These are phyloP conservation scores for Ephydatia muelleri DNA, from an alignment of 37 sponge, comb jelly and placozoan species.

Conservation along the genomic window DNA sequence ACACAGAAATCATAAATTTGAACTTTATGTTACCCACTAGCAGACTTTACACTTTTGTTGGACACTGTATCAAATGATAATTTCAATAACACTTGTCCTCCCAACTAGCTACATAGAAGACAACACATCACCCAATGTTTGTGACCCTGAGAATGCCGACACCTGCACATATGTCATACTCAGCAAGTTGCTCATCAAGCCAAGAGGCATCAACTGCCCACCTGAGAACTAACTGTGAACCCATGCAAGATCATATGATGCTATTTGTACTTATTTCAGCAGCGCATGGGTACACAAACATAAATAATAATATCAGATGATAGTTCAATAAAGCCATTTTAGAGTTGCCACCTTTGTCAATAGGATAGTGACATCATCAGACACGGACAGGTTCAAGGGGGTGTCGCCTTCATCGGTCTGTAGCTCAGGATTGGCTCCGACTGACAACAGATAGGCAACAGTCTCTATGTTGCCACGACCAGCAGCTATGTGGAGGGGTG, in stretches of 20 bases:
- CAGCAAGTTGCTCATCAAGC: conserved; percentile 56
- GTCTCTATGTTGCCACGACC: conserved; percentile 61
- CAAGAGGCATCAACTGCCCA: background rate
- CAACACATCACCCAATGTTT: conserved; percentile 55
- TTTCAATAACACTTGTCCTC: background rate
- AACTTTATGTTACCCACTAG: too few relatives aligned
- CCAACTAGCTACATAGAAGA: conserved; percentile 65
- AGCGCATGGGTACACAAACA: background rate
- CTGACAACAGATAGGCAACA: conserved; percentile 65
- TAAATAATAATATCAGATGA: background rate
- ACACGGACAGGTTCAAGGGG: conserved; percentile 57
- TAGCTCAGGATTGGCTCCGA: conserved; percentile 72
- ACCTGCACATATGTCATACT: conserved; percentile 73
- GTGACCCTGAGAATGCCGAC: conserved; percentile 65
- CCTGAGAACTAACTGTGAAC: conserved; percentile 22
- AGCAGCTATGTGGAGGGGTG: conserved; percentile 85
- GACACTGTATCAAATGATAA: too few relatives aligned
- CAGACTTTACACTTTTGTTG: too few relatives aligned
- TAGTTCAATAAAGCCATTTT: conserved; percentile 44
- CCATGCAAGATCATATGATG: background rate
- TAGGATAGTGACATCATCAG: conserved; percentile 34
- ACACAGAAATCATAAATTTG: too few relatives aligned
- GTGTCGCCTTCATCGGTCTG: conserved; percentile 73
- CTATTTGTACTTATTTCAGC: background rate
- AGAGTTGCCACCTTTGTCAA: conserved; percentile 43